Base-by-base conservation (phyloP, 2,888 invertebrate genomes). In the Acrobasis repandana region DNA sequence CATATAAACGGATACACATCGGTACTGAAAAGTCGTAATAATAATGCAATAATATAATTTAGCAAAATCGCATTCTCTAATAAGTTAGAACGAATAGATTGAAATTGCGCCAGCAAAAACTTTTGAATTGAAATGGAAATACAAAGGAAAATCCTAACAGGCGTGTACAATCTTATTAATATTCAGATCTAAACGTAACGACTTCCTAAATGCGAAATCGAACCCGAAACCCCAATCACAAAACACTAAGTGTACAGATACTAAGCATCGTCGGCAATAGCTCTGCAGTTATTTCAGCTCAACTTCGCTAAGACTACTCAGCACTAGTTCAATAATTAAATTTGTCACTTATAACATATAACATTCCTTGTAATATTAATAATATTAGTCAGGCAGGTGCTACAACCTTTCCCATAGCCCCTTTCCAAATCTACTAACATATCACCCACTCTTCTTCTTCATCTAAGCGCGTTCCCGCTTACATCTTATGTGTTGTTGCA, bases 161-260 rank as follows among this genome's bases (percentile, higher is more conserved):
- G 38, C 18, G 18, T 43, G 54, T 38, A 38, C 38, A 54, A 54
- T 54, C 54, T 38, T 18, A 54, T 54, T 54, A 54, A 54, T 54
- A 54, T 54, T 54, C 54, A 54, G 54, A 54, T 54, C 54, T 54
- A 54, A 54, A 54, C 18, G 54, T 54, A 43, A 54, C 54, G 38
- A 54, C 33, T 57, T 57, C 47, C 56, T 57, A 47, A 57, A 47
- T 47, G 36, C 36, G 49, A 49, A 49, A 58, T 58, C 50, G 59
- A 58, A 61, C 56, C 57, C 20, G 16, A 56, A 54, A 43, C 46
- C 43, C 10, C 4, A 43, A 43, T 14, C 33, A 49, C 48, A 15
- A 52, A 51, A 61, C 50, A 15, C 34, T 49, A 16, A 38, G 11
- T 6, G 9, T 18, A 38, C 38, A 54, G 43, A 54, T 14, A 2